Evolutionary conservation across 2,888 invertebrate species (phyloP), one percentile per base, ranked within the genome.

Genomic region (Ceraclea dissimilis): DNA sequence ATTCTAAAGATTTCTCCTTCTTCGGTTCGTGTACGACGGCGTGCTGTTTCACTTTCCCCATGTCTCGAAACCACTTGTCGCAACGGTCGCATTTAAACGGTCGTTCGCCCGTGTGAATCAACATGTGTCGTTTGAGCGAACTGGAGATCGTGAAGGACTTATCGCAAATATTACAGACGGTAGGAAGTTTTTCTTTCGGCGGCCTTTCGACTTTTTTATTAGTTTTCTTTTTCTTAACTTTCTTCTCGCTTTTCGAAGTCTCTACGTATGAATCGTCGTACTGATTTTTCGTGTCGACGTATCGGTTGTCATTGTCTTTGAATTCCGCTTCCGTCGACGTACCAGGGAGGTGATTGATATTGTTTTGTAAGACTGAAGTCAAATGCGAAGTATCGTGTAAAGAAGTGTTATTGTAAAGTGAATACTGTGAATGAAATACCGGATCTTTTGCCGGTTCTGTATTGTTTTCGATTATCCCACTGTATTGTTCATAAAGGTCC

Each of bases 91-190:
- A 39, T 13, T 39, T 39, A 4, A 39, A 54, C 17, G 50, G 53
- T 21, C 49, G 19, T 20, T 51, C 33, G 11, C 52, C 49, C 16
- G 48, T 43, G 17, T 52, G 58, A 17, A 48, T 50, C 19, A 34
- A 22, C 43, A 46, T 51, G 18, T 55, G 54, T 18, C 48, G 47
- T 19, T 53, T 53, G 16, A 53, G 53, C 13, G 47, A 48, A 21
- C 48, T 33, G n/a, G 53, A 21, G 4, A 33, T 19, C n/a, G 20
- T 20, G 13, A 53, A 53, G 1, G 34, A 16, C 11, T 48, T 26
- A 19, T 48, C 53, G 6, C 53, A 53, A 1, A 53, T 33, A 1
- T 18, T 16, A 13, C 39, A 39, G 13, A 39, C 5, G 10, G 10
- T 6, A 4, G 10, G 4, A 4, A 26, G 4, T 26, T 26, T 26